phyloP scores from a whole-genome alignment of 2,888 invertebrate genomes.

The Palloptera scutellata region DNA sequence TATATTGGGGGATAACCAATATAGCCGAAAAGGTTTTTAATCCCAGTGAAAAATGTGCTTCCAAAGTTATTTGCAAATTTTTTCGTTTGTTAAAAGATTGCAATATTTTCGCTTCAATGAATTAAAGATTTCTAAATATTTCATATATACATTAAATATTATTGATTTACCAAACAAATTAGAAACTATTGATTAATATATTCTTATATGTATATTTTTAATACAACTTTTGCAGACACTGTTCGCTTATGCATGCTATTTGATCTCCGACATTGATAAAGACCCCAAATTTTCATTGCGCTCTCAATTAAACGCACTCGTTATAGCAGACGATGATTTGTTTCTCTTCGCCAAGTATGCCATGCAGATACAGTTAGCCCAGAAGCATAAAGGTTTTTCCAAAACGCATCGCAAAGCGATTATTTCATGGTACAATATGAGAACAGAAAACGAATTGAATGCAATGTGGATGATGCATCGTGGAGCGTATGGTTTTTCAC shows the following conservation, averaged over 20 bases:
- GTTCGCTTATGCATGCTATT: conserved; percentile 53
- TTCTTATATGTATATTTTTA: not conserved
- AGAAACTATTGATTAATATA: too few species aligned
- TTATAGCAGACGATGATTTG: conserved; percentile 50
- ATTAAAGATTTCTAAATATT: too few species aligned
- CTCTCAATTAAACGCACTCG: conserved; percentile 42
- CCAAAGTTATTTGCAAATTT: too few species aligned
- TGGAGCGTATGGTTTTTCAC: conserved; percentile 44
- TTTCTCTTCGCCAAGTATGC: conserved; percentile 54
- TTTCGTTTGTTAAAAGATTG: too few species aligned
- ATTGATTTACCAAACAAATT: too few species aligned
- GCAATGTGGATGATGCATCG: conserved; percentile 51
- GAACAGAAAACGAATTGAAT: conserved; percentile 43
- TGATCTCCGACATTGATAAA: conserved; percentile 41
- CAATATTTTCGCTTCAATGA: too few species aligned
- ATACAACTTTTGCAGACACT: conserved; percentile 40
- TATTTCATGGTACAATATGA: conserved; percentile 52
- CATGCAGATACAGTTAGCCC: conserved; percentile 43
- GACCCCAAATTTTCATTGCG: conserved; percentile 48
- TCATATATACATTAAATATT: too few species aligned
- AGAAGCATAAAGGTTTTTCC: conserved; percentile 47
- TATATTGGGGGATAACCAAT: too few species aligned
- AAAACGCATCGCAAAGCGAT: conserved; percentile 57
- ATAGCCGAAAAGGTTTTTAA: too few species aligned
- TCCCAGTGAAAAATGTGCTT: too few species aligned